Conservation (phyloP, 1,140 invertebrate genomes). For the Meteorus sp. region DNA sequence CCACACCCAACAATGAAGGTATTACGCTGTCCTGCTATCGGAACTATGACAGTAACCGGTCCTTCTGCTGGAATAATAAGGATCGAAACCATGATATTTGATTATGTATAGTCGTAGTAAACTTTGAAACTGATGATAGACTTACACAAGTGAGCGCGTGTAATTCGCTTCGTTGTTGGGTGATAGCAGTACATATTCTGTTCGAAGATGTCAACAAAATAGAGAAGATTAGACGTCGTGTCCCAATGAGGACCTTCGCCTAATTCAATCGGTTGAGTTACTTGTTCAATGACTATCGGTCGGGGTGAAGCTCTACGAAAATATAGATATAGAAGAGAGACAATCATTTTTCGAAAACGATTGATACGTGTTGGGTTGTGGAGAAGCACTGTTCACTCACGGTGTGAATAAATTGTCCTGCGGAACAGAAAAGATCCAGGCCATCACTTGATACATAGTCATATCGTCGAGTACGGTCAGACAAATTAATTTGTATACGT, state of each 20-base stretch:
- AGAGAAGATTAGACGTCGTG: slow-evolving; percentile 61
- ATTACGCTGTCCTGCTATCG: slow-evolving; percentile 64
- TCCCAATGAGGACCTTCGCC: slow-evolving; percentile 77
- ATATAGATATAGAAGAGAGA: too few species aligned
- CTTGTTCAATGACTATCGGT: too few species aligned
- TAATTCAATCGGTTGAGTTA: too few species aligned
- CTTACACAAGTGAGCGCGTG: slow-evolving; percentile 54
- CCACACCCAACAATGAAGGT: slow-evolving; percentile 69
- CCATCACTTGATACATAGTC: too few species aligned
- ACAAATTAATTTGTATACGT: too few species aligned
- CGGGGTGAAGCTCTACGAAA: too few species aligned
- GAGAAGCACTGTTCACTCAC: too few species aligned
- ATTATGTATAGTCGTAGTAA: background rate
- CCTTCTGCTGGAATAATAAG: background rate
- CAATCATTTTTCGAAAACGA: too few species aligned
- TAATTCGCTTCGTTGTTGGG: slow-evolving; percentile 58
- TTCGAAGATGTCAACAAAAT: slow-evolving; percentile 68
- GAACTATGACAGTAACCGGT: slow-evolving; percentile 59
- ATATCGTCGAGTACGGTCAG: too few species aligned
- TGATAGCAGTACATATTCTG: slow-evolving; percentile 64
- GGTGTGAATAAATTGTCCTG: too few species aligned
- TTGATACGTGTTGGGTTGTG: too few species aligned
- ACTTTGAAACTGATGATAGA: slow-evolving; percentile 7
- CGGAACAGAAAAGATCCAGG: too few species aligned
- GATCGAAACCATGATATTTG: background rate